phyloP scores from a whole-genome alignment of 2,888 invertebrate genomes.

The Tillus elongatus region DNA sequence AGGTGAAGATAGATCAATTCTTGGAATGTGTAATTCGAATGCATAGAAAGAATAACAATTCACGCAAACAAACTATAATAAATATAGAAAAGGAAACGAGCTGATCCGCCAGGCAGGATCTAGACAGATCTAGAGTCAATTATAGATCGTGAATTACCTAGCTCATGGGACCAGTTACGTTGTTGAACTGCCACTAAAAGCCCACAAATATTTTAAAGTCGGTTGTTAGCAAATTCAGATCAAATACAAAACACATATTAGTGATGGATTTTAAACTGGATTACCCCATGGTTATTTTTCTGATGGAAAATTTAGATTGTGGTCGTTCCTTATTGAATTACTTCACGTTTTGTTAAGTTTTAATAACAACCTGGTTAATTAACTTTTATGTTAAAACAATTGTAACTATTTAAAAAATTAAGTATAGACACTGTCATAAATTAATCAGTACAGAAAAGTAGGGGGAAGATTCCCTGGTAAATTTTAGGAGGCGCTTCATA shows the following conservation, averaged over 20 bases:
- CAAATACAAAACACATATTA: constrained; percentile 8
- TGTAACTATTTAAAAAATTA: too few relatives aligned
- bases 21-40: constrained; percentile 24
- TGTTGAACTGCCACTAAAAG: constrained; percentile 54
- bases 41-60: constrained; percentile 26
- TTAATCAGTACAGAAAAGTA: too few relatives aligned
- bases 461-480: too few relatives aligned
- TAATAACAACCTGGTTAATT: too few relatives aligned
- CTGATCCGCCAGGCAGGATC: constrained; percentile 41
- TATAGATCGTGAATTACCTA: constrained; percentile 46
- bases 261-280: too few relatives aligned
- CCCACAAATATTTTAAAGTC: constrained; percentile 33
- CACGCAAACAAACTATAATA: constrained; percentile 29
- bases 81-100: constrained; percentile 31
- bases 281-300: too few relatives aligned
- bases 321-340: too few relatives aligned
- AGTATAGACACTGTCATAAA: too few relatives aligned
- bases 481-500: too few relatives aligned
- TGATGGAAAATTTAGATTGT: too few relatives aligned
- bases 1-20: constrained; percentile 16
- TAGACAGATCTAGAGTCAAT: constrained; percentile 40
- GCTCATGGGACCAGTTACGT: constrained; percentile 53
- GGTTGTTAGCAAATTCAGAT: constrained; percentile 12
- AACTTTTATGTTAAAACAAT: too few relatives aligned
- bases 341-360: too few relatives aligned